These are phyloP conservation scores for Oryzias sinensis DNA, from an alignment of 2,797 vertebrate species.

Conservation along the genomic window DNA sequence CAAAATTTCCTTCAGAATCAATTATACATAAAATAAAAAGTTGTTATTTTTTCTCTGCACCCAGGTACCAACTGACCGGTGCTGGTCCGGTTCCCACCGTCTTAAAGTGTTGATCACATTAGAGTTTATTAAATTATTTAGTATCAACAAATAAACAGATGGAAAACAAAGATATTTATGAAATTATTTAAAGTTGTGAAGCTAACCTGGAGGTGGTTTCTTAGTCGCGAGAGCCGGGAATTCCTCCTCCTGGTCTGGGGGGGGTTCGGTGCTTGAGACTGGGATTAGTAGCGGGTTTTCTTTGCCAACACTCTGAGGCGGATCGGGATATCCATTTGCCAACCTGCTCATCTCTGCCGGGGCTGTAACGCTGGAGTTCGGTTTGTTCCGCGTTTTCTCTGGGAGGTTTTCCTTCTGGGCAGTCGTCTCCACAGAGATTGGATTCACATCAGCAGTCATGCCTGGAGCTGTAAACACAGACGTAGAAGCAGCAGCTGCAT, in stretches of 20 bases:
- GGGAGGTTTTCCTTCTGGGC: conserved; percentile 82
- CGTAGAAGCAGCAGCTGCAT: conserved; percentile 9
- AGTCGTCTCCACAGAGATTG: conserved; percentile 43
- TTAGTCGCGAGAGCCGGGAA: conserved; percentile 89
- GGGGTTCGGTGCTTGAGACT: conserved; percentile 64
- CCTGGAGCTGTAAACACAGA: conserved; percentile 19
- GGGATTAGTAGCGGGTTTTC: conserved; percentile 32
- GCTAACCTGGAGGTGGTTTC: conserved; percentile 91
- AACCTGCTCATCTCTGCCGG: conserved; percentile 40
- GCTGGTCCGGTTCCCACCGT: too few relatives aligned
- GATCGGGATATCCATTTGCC: conserved; percentile 82
- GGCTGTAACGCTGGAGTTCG: conserved; percentile 1
- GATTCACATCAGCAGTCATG: neutral
- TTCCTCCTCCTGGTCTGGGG: conserved; percentile 87
- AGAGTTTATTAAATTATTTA: too few relatives aligned
- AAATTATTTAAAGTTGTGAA: neutral
- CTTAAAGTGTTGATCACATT: too few relatives aligned
- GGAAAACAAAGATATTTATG: neutral
- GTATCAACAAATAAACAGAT: neutral
- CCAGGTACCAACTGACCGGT: too few relatives aligned
- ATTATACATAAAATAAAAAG: too few relatives aligned
- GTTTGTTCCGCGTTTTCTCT: conserved; percentile 64
- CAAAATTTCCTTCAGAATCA: too few relatives aligned
- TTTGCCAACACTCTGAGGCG: conserved; percentile 33
- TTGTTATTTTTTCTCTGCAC: too few relatives aligned